Evolutionary conservation across 1,140 invertebrate species (phyloP).

Genomic region (Physella acuta): DNA sequence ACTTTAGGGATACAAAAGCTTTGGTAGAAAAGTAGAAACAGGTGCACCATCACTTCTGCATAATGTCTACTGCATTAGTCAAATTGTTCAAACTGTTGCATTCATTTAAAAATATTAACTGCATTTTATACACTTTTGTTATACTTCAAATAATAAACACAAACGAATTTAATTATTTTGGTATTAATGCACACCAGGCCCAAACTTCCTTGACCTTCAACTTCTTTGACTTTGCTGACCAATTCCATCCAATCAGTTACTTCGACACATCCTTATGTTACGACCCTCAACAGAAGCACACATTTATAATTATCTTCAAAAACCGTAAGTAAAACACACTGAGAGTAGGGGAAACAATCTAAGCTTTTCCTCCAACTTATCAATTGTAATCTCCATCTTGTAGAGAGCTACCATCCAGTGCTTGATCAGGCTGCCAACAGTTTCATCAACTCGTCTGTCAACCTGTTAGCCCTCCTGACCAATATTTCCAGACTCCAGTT

Average conservation of each 20-base stretch:
- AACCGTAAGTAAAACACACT: constrained; percentile 6
- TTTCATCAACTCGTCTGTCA: not conserved
- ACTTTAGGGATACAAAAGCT: no score
- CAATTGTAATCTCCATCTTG: not conserved
- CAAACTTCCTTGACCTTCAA: not conserved
- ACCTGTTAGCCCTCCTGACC: not conserved
- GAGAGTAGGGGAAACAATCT: not conserved
- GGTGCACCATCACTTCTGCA: no score
- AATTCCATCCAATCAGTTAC: not conserved
- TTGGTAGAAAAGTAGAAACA: no score
- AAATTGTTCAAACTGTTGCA: no score
- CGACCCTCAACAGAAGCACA: constrained; percentile 7
- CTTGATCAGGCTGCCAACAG: not conserved
- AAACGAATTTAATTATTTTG: no score
- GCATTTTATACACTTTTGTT: no score
- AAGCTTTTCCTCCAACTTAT: not conserved
- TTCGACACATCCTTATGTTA: constrained; percentile 14
- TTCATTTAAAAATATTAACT: no score
- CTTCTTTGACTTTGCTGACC: constrained; percentile 18
- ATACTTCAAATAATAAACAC: no score
- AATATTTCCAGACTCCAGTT: not conserved
- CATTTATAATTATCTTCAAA: constrained; percentile 15
- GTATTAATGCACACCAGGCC: no score
- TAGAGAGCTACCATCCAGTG: not conserved
- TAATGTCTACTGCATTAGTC: no score